A percentile compares a stretch with the other conserved stretches of the same genome.
phyloP scores from a whole-genome alignment of 2,113 vertebrate genomes.

The Lampris megalopsis region DNA sequence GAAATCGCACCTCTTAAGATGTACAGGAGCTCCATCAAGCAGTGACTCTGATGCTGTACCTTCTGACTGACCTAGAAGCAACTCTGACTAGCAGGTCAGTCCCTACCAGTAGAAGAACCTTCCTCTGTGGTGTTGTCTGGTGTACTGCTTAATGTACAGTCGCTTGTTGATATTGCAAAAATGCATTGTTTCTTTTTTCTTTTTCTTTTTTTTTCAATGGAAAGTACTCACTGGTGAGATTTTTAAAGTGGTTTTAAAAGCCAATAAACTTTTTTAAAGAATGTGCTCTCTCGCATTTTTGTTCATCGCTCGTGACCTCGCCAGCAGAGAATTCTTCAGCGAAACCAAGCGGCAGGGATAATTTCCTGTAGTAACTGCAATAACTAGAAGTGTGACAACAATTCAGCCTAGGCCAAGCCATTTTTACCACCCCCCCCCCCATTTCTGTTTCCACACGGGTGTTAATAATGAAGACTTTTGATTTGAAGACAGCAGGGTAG shows the following conservation, averaged over 20 bases:
- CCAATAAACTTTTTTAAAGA: slow-evolving; percentile 96
- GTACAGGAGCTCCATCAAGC: slow-evolving; percentile 90
- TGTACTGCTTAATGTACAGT: slow-evolving; percentile 98
- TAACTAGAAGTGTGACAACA: no score
- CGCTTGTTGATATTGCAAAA: slow-evolving; percentile 95
- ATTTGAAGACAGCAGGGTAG: no score
- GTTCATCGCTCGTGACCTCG: slow-evolving; percentile 33
- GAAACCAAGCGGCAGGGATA: no score
- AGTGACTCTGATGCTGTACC: slow-evolving; percentile 83
- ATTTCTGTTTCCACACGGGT: no score
- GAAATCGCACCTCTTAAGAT: slow-evolving; percentile 88
- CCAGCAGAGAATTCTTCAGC: neutral
- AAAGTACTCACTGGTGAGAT: slow-evolving; percentile 98
- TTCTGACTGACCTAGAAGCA: slow-evolving; percentile 85
- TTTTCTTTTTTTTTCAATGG: slow-evolving; percentile 94
- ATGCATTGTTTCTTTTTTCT: slow-evolving; percentile 87
- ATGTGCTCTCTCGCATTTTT: slow-evolving; percentile 18
- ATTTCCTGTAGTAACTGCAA: no score
- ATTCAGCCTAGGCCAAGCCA: no score
- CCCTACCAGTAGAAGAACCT: slow-evolving; percentile 90
- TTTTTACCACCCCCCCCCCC: no score
- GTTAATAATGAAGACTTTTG: no score
- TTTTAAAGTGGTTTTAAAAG: slow-evolving; percentile 99
- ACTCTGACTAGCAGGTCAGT: slow-evolving; percentile 87
- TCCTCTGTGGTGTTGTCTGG: slow-evolving; percentile 94